Percentiles rank a stretch among this genome's conserved stretches.
Conservation (phyloP, 2,797 vertebrate genomes). For the Pangasius sanitwongsei region DNA sequence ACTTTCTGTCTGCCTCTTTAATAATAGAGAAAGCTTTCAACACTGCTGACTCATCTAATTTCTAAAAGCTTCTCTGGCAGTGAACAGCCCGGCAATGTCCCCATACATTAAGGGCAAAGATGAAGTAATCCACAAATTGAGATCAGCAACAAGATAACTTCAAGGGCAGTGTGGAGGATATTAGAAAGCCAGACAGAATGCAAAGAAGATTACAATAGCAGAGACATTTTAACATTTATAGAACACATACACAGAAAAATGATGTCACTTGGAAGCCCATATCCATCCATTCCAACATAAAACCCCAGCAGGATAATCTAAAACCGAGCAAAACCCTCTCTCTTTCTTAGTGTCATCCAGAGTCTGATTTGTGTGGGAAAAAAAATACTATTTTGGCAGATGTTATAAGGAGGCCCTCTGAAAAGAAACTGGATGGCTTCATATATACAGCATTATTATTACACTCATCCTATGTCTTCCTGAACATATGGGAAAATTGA, state of each 20-base stretch:
- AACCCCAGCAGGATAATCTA: neutral
- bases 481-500: neutral
- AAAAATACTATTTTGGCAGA: neutral
- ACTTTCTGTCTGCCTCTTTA: neutral
- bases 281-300: neutral
- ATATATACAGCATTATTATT: neutral
- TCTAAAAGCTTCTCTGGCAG: slow-evolving; percentile 49
- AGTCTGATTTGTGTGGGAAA: neutral
- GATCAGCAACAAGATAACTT: slow-evolving; percentile 11
- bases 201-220: neutral
- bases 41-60: slow-evolving; percentile 50
- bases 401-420: neutral
- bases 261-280: neutral
- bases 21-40: slow-evolving; percentile 35
- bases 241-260: neutral
- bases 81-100: neutral
- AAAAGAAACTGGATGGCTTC: neutral
- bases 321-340: neutral
- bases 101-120: slow-evolving; percentile 26
- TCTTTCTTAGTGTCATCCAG: neutral
- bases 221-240: neutral
- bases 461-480: neutral
- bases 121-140: neutral
- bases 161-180: slow-evolving; percentile 5
- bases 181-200: too few relatives aligned